Evolutionary conservation across 2,888 invertebrate species (phyloP).

Genomic region (Archaeoteleia sp.): DNA sequence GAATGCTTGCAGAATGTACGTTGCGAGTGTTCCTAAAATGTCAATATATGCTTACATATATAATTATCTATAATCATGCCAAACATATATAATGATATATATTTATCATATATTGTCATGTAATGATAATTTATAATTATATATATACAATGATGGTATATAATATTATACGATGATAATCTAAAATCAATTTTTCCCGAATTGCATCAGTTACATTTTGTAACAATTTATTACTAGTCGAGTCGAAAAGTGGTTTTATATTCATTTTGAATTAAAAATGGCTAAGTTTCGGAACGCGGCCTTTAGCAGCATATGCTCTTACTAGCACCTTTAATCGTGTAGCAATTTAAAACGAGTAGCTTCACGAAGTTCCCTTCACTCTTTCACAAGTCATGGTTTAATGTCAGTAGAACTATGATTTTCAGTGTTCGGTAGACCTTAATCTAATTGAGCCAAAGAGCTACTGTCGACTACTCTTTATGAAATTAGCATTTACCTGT

Average conservation of each 20-base stretch:
- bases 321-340: constrained; percentile 57
- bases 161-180: too few species aligned
- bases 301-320: constrained; percentile 54
- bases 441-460: constrained; percentile 44
- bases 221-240: too few species aligned
- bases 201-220: too few species aligned
- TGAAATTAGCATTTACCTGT: constrained; percentile 51
- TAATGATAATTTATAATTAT: too few species aligned
- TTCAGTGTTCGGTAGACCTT: constrained; percentile 51
- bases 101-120: too few species aligned
- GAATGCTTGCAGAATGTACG: constrained; percentile 28
- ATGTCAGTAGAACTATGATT: constrained; percentile 52
- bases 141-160: too few species aligned
- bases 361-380: constrained; percentile 45
- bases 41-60: too few species aligned
- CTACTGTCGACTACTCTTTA: constrained; percentile 52
- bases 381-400: constrained; percentile 49
- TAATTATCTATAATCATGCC: too few species aligned
- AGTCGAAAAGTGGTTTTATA: too few species aligned
- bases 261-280: not conserved
- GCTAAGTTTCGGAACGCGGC: constrained; percentile 58
- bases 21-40: not conserved
- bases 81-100: too few species aligned
- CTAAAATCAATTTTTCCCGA: too few species aligned
- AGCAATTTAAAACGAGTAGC: constrained; percentile 54